Percentiles rank a stretch among this genome's conserved stretches.
Evolutionary conservation across 2,113 vertebrate species (phyloP).

Genomic region (Drymodes brunneopygia): DNA sequence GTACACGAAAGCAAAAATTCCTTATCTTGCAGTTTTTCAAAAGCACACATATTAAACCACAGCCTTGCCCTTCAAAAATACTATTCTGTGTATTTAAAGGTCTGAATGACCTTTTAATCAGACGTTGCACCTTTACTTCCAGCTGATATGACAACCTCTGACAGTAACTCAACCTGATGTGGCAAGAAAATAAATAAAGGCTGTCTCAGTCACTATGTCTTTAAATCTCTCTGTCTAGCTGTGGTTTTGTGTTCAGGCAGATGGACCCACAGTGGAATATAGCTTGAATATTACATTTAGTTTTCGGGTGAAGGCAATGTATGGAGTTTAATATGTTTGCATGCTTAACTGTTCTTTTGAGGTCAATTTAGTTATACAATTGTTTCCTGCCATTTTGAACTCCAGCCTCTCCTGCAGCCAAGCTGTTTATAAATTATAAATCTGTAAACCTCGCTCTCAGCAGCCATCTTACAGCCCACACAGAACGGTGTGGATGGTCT

Average conservation of each 20-base stretch:
- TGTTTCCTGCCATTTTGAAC: neutral
- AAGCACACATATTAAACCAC: neutral
- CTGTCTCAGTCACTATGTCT: neutral
- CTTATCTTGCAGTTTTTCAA: neutral
- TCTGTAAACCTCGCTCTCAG: constrained; percentile 16
- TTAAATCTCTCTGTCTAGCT: constrained; percentile 17
- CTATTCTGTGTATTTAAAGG: constrained; percentile 34
- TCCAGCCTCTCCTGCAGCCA: constrained; percentile 3
- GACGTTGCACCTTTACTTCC: constrained; percentile 36
- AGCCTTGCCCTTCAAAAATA: constrained; percentile 37
- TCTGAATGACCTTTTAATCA: constrained; percentile 63
- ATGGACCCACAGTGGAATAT: neutral
- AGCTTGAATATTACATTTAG: neutral
- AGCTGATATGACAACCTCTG: constrained; percentile 13
- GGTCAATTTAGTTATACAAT: neutral
- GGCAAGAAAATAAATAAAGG: constrained; percentile 46
- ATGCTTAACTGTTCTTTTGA: constrained; percentile 13
- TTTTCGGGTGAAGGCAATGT: constrained; percentile 26
- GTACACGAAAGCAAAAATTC: neutral
- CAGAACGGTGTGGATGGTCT: neutral
- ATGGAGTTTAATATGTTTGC: neutral
- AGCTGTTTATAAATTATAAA: constrained; percentile 49
- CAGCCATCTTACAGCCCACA: constrained; percentile 23
- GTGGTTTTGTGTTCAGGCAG: neutral
- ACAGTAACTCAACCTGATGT: constrained; percentile 25